Percentiles rank a stretch among this genome's conserved stretches.
Conservation (phyloP, 2,113 vertebrate species). For the Aspidoscelis tigris region DNA sequence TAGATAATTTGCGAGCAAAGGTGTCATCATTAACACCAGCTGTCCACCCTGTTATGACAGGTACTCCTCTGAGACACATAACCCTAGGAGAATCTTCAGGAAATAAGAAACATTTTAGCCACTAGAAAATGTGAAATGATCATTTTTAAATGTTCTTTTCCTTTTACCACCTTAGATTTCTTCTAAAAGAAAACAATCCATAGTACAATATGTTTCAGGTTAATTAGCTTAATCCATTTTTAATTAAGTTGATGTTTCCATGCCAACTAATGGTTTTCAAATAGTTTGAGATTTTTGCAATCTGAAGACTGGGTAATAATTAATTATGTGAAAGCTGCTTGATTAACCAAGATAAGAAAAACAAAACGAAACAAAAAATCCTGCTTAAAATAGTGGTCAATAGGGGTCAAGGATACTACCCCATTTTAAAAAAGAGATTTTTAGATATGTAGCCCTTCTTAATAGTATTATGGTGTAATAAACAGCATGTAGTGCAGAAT, state of each 20-base stretch:
- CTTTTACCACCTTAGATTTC: slow-evolving; percentile 61
- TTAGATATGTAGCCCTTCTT: not conserved
- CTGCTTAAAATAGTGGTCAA: slow-evolving; percentile 32
- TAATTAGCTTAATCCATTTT: slow-evolving; percentile 81
- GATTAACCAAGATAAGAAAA: slow-evolving; percentile 58
- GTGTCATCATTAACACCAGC: slow-evolving; percentile 20
- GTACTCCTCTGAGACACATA: not conserved
- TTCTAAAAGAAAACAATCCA: slow-evolving; percentile 70
- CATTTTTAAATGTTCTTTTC: slow-evolving; percentile 66
- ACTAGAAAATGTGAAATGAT: slow-evolving; percentile 65
- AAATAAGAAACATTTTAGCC: slow-evolving; percentile 59
- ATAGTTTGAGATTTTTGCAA: slow-evolving; percentile 69
- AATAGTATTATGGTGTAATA: not conserved
- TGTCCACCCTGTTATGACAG: not conserved
- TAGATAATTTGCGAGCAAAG: slow-evolving; percentile 35
- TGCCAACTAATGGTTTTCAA: slow-evolving; percentile 79
- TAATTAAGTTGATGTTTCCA: slow-evolving; percentile 78
- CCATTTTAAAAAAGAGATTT: not conserved
- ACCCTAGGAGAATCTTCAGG: slow-evolving; percentile 33
- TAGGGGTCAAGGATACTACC: not conserved
- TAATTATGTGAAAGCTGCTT: slow-evolving; percentile 72
- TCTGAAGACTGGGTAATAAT: slow-evolving; percentile 67
- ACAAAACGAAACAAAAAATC: no score
- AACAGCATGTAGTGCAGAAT: not conserved
- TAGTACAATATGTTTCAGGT: slow-evolving; percentile 73